Base-by-base conservation (phyloP, 1,140 invertebrate genomes). In the Chlorops oryzae region DNA sequence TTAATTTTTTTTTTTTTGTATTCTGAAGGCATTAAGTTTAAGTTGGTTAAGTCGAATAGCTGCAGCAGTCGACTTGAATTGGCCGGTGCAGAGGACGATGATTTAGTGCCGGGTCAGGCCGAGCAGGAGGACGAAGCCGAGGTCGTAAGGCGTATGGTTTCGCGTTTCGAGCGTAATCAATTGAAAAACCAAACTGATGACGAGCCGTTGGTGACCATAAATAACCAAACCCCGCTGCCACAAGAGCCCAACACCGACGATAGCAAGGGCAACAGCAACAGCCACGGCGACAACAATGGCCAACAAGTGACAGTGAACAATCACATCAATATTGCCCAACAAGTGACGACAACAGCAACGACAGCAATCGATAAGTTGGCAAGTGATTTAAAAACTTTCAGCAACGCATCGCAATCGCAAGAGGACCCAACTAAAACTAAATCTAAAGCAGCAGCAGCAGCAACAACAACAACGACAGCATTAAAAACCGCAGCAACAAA, bases 11-110 rank as follows among this genome's bases (percentile, higher is more conserved):
- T 22, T 43, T 24, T 49, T 27, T n/a, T 27, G 2, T 22, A 22
- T 12, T 78, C 77, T 60, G 70, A 75, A 62, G 81, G 80, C 35
- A 79, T 88, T 23, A 87, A 86, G 63, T 87, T 88, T 65, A 82
- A 83, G 57, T 62, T 89, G 44, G 80, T 90, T 0, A 89, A 89
- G 69, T 89, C 86, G 20, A 90, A 90, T 60, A 89, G 87, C 54
- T 90, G 87, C 61, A 88, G 86, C 59, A 89, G 86, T 63, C 78
- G 88, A 28, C 65, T 90, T 37, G 88, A 90, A 66, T 62, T 90
- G 17, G 81, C 86, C 0, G 87, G 86, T 1, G 78, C 80, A 32
- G 80, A 73, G 44, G 74, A 58, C 41, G 56, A 57, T 23, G 57
- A 37, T 10, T 21, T 32, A 18, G 71, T 73, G 58, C 65, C 65